Percentiles rank a stretch among this genome's conserved stretches.
Evolutionary conservation across 2,888 invertebrate genomes (phyloP).

Genomic region (Protodeltote pygarga): DNA sequence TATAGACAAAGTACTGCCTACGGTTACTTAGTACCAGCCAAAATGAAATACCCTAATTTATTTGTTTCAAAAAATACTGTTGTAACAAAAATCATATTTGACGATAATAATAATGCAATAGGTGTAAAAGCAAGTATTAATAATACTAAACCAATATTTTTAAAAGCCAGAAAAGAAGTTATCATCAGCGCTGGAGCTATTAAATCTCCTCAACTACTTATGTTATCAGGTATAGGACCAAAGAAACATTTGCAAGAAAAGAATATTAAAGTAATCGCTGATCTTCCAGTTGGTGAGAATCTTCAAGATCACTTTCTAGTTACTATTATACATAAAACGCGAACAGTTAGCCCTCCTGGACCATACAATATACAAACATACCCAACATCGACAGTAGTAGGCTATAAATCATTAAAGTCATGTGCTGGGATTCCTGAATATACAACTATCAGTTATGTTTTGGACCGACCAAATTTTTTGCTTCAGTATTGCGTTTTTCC

Average conservation of each 20-base stretch:
- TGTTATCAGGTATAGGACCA: slow-evolving; percentile 77
- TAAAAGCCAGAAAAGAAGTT: slow-evolving; percentile 59
- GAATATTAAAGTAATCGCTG: slow-evolving; percentile 58
- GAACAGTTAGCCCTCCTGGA: not conserved
- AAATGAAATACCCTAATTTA: slow-evolving; percentile 20
- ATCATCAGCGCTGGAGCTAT: slow-evolving; percentile 71
- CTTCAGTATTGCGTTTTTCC: slow-evolving; percentile 8
- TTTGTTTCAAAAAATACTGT: slow-evolving; percentile 9
- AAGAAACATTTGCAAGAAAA: slow-evolving; percentile 54
- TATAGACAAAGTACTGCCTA: slow-evolving; percentile 29
- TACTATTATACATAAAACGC: slow-evolving; percentile 2
- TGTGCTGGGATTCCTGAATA: slow-evolving; percentile 13
- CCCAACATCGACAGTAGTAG: not conserved
- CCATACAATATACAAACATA: slow-evolving; percentile 3
- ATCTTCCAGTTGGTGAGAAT: slow-evolving; percentile 71
- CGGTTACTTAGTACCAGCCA: slow-evolving; percentile 18
- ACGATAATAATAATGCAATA: slow-evolving; percentile 22
- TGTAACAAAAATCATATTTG: slow-evolving; percentile 26
- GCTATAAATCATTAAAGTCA: slow-evolving; percentile 9
- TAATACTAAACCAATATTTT: slow-evolving; percentile 6
- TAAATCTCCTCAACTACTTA: slow-evolving; percentile 72
- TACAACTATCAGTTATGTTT: slow-evolving; percentile 1
- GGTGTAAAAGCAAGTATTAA: slow-evolving; percentile 17
- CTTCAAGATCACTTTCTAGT: slow-evolving; percentile 9
- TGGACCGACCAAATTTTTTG: not conserved